phyloP scores from a whole-genome alignment of 2,797 vertebrate genomes.

The Mionectes olivaceus region DNA sequence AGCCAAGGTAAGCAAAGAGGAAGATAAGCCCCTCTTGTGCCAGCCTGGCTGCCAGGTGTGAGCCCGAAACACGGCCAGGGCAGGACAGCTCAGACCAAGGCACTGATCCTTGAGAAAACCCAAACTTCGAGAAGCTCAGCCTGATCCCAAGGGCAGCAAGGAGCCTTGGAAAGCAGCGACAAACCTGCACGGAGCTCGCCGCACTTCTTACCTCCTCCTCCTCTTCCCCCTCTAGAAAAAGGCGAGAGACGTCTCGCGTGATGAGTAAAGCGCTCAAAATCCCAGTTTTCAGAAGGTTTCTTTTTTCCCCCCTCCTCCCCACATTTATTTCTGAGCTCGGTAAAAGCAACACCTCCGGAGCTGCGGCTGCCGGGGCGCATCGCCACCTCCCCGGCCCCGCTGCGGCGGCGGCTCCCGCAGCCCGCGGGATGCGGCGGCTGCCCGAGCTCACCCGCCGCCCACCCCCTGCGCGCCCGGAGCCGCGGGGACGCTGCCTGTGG shows the following conservation, averaged over 20 bases:
- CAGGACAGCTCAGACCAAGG: not conserved
- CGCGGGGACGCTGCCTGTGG: not conserved
- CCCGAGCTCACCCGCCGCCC: not conserved
- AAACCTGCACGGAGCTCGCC: not conserved
- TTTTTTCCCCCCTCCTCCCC: accelerated
- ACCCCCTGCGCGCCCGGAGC: not conserved
- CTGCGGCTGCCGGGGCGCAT: not conserved
- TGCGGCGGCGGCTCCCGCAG: not conserved
- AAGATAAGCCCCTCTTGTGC: not conserved
- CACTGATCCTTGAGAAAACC: not conserved
- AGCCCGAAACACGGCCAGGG: not conserved
- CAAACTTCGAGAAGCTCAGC: not conserved
- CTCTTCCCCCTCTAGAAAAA: not conserved
- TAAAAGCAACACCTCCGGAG: not conserved
- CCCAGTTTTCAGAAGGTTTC: not conserved
- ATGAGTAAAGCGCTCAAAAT: accelerated
- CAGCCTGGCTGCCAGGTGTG: not conserved
- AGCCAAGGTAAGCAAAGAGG: not conserved
- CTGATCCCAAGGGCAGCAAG: not conserved
- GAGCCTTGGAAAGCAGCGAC: not conserved
- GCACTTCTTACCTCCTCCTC: not conserved
- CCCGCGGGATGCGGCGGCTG: not conserved
- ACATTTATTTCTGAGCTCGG: not conserved
- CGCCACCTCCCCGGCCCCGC: not conserved
- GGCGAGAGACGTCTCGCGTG: accelerated